Percentiles rank a stretch among this genome's conserved stretches.
Conservation (phyloP, 2,888 invertebrate genomes). For the Volucella inflata region DNA sequence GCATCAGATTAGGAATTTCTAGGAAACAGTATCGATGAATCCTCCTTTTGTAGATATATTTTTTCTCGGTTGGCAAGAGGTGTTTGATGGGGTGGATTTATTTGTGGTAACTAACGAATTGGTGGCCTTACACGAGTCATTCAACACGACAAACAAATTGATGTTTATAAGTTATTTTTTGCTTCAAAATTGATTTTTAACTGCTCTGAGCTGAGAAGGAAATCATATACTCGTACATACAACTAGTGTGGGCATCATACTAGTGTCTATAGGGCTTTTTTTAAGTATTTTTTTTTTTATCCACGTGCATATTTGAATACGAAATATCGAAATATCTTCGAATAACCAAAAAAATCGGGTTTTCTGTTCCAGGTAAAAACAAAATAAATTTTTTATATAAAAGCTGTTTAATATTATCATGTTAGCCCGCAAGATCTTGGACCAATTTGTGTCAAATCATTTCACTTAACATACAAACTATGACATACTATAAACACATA, state of each 20-base stretch:
- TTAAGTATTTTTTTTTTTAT: neutral
- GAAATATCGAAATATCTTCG: too few relatives aligned
- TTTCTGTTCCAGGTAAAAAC: too few relatives aligned
- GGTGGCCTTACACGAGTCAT: slow-evolving; percentile 52
- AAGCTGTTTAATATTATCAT: too few relatives aligned
- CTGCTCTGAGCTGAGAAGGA: neutral
- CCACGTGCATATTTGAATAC: too few relatives aligned
- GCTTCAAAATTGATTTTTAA: slow-evolving; percentile 38
- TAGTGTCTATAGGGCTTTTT: neutral
- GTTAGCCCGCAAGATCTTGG: too few relatives aligned
- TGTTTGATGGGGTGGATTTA: slow-evolving; percentile 50
- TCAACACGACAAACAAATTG: slow-evolving; percentile 60
- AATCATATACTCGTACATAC: neutral
- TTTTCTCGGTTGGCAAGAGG: slow-evolving; percentile 36
- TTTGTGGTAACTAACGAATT: slow-evolving; percentile 31
- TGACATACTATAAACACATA: too few relatives aligned
- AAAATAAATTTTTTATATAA: too few relatives aligned
- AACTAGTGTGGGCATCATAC: neutral
- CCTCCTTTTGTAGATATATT: neutral
- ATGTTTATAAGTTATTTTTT: slow-evolving; percentile 31
- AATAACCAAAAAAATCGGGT: too few relatives aligned
- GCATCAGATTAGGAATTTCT: slow-evolving; percentile 33
- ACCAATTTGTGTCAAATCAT: too few relatives aligned
- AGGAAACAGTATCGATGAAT: slow-evolving; percentile 41
- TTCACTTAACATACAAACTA: too few relatives aligned